Conservation (phyloP, 2,113 vertebrate species). For the Cnemophilus loriae region DNA sequence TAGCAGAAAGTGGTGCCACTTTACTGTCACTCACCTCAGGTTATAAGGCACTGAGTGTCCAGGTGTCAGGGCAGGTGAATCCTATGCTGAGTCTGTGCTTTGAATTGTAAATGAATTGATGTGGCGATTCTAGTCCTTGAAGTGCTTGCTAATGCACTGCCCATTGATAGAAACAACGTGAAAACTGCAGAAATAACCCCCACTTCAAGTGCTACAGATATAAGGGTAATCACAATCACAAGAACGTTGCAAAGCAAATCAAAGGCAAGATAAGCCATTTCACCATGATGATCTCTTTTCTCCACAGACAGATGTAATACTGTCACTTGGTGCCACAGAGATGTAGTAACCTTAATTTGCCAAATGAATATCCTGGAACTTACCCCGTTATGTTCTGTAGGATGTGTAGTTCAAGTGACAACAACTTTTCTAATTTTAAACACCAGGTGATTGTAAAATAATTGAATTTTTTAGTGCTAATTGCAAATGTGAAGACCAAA, state of each 20-base stretch:
- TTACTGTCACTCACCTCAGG: accelerated
- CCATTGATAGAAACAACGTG: accelerated
- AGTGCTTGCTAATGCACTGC: background rate
- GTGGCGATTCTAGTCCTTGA: background rate
- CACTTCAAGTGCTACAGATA: background rate
- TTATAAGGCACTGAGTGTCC: accelerated
- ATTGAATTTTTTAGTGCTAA: background rate
- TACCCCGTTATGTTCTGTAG: accelerated
- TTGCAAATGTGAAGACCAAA: background rate
- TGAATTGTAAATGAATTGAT: background rate
- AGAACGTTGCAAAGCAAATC: background rate
- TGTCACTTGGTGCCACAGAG: background rate
- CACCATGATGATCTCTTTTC: background rate
- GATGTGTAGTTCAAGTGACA: background rate
- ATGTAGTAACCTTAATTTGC: background rate
- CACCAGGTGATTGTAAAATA: background rate
- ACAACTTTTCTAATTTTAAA: background rate
- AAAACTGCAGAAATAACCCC: background rate
- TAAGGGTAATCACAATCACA: background rate
- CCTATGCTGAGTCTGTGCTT: background rate
- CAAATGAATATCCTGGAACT: background rate
- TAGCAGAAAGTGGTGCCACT: background rate
- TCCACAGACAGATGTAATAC: background rate
- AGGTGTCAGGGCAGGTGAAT: background rate
- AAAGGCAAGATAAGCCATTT: background rate